phyloP scores from a whole-genome alignment of 2,113 vertebrate species.

The Lamprotornis superbus region DNA sequence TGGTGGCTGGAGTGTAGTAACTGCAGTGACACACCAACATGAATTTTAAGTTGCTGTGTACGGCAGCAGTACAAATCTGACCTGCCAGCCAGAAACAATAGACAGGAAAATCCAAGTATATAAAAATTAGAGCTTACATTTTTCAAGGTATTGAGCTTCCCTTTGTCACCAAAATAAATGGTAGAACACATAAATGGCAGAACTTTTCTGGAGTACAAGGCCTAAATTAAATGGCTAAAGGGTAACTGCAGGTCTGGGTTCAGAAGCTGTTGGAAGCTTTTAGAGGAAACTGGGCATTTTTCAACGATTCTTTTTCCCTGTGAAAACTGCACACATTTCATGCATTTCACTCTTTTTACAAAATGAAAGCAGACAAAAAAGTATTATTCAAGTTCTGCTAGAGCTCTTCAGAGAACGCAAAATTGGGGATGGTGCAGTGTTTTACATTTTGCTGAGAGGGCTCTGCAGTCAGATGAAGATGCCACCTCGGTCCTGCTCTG shows the following conservation, averaged over 20 bases:
- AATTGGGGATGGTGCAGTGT: not conserved
- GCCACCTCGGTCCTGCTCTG: not conserved
- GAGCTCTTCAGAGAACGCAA: not conserved
- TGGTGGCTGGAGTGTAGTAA: not conserved
- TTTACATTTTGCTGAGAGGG: not conserved
- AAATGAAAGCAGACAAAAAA: not conserved
- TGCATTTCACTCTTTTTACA: not conserved
- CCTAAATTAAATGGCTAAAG: not conserved
- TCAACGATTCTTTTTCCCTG: not conserved
- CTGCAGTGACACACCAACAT: conserved; percentile 16
- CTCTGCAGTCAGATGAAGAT: not conserved
- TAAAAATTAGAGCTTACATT: not conserved
- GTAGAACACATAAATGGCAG: not conserved
- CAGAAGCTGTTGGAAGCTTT: not conserved
- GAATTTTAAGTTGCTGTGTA: conserved; percentile 43
- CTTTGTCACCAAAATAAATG: conserved; percentile 2
- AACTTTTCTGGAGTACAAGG: not conserved
- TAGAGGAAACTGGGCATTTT: not conserved
- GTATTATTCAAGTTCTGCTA: not conserved
- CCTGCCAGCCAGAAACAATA: conserved; percentile 26
- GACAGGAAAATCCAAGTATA: not conserved
- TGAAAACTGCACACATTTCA: not conserved
- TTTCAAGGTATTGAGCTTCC: not conserved
- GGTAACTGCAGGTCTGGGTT: not conserved
- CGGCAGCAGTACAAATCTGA: conserved; percentile 1